Percentiles rank a stretch among this genome's conserved stretches.
phyloP scores from a whole-genome alignment of 2,113 vertebrate species.

The Semicossyphus pulcher region DNA sequence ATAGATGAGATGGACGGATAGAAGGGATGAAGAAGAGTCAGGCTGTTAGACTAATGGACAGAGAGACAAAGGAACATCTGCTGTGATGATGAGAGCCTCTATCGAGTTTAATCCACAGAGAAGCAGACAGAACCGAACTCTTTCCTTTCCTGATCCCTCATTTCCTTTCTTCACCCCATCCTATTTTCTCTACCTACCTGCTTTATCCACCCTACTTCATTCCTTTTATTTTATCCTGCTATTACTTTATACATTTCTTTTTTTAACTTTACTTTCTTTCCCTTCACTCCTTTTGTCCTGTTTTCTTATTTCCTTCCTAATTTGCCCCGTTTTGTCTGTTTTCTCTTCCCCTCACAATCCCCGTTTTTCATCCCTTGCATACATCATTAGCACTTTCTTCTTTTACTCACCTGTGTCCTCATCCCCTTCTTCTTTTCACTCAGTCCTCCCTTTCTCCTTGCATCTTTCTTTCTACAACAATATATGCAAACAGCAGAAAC shows the following conservation, averaged over 20 bases:
- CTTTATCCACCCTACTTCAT: neutral
- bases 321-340: neutral
- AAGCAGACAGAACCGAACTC: neutral
- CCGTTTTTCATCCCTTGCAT: neutral
- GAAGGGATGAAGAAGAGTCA: slow-evolving; percentile 48
- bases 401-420: neutral
- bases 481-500: neutral
- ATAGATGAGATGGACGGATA: slow-evolving; percentile 57
- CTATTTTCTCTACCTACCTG: neutral
- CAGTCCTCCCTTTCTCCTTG: neutral
- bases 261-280: neutral
- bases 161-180: neutral
- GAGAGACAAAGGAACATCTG: slow-evolving; percentile 67
- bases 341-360: no score
- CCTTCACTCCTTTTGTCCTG: neutral
- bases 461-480: neutral
- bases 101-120: slow-evolving; percentile 43
- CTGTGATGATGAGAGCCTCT: slow-evolving; percentile 27
- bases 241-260: neutral
- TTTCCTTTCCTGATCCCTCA: neutral
- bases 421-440: neutral
- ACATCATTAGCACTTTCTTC: neutral
- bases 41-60: slow-evolving; percentile 60
- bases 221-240: neutral
- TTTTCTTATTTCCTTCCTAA: neutral